phyloP scores from a whole-genome alignment of 2,113 vertebrate genomes.

The Callocephalon fimbriatum region DNA sequence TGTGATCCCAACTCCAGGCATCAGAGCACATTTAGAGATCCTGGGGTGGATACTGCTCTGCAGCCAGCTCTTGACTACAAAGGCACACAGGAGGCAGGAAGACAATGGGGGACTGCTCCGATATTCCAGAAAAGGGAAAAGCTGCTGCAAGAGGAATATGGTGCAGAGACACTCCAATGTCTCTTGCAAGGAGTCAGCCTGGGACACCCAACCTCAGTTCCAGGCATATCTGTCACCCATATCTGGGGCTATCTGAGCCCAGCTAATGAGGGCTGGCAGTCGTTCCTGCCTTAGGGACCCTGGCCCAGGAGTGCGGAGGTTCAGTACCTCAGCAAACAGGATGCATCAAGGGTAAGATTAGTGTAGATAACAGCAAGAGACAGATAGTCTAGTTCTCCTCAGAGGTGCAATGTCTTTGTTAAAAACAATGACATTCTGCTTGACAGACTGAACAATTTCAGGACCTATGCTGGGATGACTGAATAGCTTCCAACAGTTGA shows the following conservation, averaged over 20 bases:
- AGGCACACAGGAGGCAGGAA: neutral
- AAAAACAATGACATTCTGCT: neutral
- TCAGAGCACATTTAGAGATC: neutral
- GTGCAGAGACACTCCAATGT: neutral
- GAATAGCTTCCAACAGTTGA: neutral
- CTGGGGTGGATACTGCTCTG: neutral
- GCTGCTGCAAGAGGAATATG: fast-evolving
- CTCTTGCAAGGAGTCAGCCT: neutral
- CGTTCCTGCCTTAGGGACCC: neutral
- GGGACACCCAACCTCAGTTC: neutral
- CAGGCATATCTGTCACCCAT: neutral
- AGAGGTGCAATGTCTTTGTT: neutral
- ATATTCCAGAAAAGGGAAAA: neutral
- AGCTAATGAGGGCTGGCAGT: neutral
- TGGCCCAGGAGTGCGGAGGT: neutral
- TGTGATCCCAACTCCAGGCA: neutral
- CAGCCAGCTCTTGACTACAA: neutral
- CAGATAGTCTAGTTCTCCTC: neutral
- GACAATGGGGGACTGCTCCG: neutral
- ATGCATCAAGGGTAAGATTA: neutral
- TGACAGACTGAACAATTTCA: neutral
- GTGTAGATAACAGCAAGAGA: neutral
- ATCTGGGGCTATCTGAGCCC: neutral
- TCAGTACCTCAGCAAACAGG: neutral
- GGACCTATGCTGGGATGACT: neutral